phyloP scores from a whole-genome alignment of 2,888 invertebrate species.

The Drosophila austrosaltans region DNA sequence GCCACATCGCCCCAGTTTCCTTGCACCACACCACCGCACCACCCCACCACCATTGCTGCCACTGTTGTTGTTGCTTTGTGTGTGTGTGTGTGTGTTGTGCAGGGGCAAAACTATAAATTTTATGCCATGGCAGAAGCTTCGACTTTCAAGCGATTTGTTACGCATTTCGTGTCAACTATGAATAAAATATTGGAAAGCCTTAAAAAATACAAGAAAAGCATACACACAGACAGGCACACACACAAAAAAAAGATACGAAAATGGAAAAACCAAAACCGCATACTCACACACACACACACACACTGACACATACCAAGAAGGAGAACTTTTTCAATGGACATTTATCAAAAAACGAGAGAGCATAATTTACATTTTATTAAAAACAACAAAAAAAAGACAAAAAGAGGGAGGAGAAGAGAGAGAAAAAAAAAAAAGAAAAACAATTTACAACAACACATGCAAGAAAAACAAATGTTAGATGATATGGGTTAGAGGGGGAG shows the following conservation, averaged over 20 bases:
- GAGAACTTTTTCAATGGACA: conserved; percentile 68
- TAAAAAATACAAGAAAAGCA: conserved; percentile 55
- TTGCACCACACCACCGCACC: neutral
- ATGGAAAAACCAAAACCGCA: conserved; percentile 21
- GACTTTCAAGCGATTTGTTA: conserved; percentile 75
- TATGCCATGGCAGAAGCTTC: conserved; percentile 56
- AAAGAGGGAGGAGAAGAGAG: neutral
- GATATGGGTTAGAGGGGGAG: neutral
- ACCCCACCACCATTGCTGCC: neutral
- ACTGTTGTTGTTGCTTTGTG: no score
- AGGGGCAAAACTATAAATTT: conserved; percentile 70
- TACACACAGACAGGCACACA: conserved; percentile 17
- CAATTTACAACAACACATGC: conserved; percentile 42
- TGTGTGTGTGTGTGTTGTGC: conserved; percentile 37
- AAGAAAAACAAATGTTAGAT: neutral
- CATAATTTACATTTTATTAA: conserved; percentile 78
- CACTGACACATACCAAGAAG: conserved; percentile 2
- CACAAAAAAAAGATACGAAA: conserved; percentile 14
- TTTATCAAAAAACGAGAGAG: conserved; percentile 69
- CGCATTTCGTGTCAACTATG: conserved; percentile 79
- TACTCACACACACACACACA: conserved; percentile 22
- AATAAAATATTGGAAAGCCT: conserved; percentile 74
- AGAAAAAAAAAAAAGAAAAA: conserved; percentile 7
- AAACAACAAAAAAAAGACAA: conserved; percentile 44
- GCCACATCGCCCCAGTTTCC: conserved; percentile 26